These are phyloP conservation scores for Falco punctatus DNA, from an alignment of 2,113 vertebrate genomes.

Conservation along the genomic window DNA sequence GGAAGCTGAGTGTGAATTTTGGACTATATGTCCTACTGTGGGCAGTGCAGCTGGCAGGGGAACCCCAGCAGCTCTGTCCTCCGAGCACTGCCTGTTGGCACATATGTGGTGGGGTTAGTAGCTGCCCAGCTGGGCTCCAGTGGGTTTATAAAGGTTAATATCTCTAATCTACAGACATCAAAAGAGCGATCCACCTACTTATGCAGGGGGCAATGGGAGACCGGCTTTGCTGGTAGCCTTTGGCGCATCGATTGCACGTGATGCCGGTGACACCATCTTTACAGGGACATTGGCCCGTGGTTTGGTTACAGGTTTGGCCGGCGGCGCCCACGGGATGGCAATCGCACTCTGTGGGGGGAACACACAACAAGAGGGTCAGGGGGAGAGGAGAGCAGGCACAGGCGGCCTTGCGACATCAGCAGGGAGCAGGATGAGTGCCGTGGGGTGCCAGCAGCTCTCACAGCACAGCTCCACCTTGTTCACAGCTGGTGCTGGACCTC, in stretches of 20 bases:
- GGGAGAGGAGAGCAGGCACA: not conserved
- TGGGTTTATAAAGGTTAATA: not conserved
- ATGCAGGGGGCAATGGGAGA: conserved; percentile 99
- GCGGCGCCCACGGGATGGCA: conserved; percentile 98
- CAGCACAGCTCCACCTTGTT: not conserved
- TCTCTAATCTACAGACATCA: not conserved
- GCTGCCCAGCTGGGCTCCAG: not conserved
- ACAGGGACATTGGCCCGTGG: conserved; percentile 98
- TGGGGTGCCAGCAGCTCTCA: not conserved
- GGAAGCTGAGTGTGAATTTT: not conserved
- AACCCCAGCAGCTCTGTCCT: not conserved
- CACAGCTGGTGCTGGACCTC: not conserved
- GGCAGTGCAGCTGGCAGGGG: accelerated
- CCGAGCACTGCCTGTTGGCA: accelerated
- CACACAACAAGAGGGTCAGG: conserved; percentile 76
- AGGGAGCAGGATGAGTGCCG: accelerated
- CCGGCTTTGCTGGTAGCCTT: conserved; percentile 99
- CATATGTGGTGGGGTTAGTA: not conserved
- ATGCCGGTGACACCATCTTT: conserved; percentile 98
- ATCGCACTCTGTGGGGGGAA: conserved; percentile 91
- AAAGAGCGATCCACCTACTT: conserved; percentile 82
- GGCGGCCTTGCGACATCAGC: accelerated
- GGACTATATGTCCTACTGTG: not conserved
- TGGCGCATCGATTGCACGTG: conserved; percentile 98
- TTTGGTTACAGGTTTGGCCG: conserved; percentile 99